These are phyloP conservation scores for Parthenolecanium corni DNA, from an alignment of 2,888 invertebrate species.

Conservation along the genomic window DNA sequence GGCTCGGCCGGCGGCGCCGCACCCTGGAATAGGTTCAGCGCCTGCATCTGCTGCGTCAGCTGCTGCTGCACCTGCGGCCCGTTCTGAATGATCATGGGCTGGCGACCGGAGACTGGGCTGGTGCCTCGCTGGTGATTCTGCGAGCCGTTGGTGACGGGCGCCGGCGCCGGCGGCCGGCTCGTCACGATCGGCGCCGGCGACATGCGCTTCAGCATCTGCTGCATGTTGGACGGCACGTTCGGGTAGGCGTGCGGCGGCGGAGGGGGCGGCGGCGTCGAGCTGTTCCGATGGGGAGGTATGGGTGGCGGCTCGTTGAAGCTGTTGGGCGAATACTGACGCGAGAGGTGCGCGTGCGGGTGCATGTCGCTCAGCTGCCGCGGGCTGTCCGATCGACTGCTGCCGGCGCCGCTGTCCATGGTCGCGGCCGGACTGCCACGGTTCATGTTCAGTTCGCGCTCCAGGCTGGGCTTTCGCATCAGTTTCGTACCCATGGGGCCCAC, in stretches of 20 bases:
- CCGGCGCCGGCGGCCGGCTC: constrained; percentile 33
- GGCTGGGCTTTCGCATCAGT: constrained; percentile 73
- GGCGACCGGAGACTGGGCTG: constrained; percentile 56
- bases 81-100: constrained; percentile 71
- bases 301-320: constrained; percentile 48
- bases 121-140: constrained; percentile 53
- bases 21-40: constrained; percentile 56
- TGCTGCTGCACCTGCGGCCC: constrained; percentile 74
- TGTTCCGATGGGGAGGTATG: constrained; percentile 62
- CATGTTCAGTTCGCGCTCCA: constrained; percentile 66
- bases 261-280: constrained; percentile 47
- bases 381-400: constrained; percentile 79
- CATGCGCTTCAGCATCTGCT: constrained; percentile 63
- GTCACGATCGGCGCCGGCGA: constrained; percentile 55
- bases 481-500: constrained; percentile 40
- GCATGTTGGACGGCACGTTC: constrained; percentile 53
- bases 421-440: constrained; percentile 70
- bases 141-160: constrained; percentile 33
- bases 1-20: constrained; percentile 48
- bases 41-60: constrained; percentile 77
- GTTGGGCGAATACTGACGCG: constrained; percentile 60
- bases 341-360: constrained; percentile 52
- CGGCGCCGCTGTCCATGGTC: constrained; percentile 67
- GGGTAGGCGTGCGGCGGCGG: constrained; percentile 50
- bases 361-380: constrained; percentile 49